Evolutionary conservation across 2,797 vertebrate genomes (phyloP).

Genomic region (Alauda arvensis): DNA sequence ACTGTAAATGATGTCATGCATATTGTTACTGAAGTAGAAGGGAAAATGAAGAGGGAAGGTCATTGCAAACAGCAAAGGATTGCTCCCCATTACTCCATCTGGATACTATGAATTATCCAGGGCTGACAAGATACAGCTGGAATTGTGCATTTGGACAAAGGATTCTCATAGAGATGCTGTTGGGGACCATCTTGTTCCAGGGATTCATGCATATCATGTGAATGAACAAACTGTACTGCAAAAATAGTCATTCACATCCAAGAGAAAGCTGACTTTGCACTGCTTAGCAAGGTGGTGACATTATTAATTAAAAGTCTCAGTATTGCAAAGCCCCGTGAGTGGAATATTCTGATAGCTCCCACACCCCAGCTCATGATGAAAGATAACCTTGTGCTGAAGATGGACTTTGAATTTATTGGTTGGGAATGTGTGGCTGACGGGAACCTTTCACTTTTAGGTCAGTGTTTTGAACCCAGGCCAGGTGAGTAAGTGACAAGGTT

Average conservation of each 20-base stretch:
- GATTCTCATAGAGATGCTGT: neutral
- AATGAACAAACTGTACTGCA: neutral
- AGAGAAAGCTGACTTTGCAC: neutral
- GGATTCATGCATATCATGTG: neutral
- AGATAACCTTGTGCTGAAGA: slow-evolving; percentile 29
- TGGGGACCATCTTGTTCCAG: neutral
- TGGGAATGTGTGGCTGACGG: neutral
- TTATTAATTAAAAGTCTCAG: neutral
- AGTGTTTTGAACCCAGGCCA: slow-evolving; percentile 46
- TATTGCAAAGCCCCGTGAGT: neutral
- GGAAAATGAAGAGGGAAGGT: neutral
- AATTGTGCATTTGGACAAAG: neutral
- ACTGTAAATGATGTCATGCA: neutral
- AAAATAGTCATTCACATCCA: neutral
- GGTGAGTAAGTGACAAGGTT: slow-evolving; percentile 42
- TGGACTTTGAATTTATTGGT: slow-evolving; percentile 14
- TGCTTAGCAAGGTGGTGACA: neutral
- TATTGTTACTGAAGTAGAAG: neutral
- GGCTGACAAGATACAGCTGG: neutral
- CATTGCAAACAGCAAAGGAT: neutral
- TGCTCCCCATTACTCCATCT: neutral
- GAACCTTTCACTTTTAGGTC: slow-evolving; percentile 53
- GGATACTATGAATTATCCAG: neutral
- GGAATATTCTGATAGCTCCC: neutral
- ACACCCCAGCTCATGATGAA: neutral